Evolutionary conservation across 37 sponge, comb jelly and placozoan species (phyloP).

Genomic region (Chondrilla cf. caribensis): DNA sequence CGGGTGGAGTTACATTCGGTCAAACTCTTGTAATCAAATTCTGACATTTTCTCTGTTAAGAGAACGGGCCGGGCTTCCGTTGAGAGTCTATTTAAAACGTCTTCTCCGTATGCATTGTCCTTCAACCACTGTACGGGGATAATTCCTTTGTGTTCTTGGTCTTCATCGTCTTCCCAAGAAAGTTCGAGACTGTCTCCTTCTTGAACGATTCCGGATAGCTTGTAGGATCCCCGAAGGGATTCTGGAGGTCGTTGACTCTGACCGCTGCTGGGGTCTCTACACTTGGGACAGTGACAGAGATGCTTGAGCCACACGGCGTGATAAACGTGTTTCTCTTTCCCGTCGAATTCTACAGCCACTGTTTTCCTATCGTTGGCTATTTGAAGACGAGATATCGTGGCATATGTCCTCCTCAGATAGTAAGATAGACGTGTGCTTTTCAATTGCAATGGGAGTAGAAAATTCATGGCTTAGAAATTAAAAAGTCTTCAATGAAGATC

Average conservation of each 20-base stretch:
- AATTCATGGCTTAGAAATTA: no score
- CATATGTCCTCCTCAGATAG: no score
- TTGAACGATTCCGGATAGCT: neutral
- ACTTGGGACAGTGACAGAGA: neutral
- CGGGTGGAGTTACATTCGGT: neutral
- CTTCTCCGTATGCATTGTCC: neutral
- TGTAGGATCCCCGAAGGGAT: neutral
- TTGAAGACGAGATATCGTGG: no score
- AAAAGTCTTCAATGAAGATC: no score
- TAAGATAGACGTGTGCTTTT: no score
- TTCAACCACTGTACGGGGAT: neutral
- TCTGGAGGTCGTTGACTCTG: neutral
- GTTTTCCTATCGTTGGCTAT: no score
- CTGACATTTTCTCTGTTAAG: neutral
- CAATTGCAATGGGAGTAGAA: no score
- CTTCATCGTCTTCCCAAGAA: neutral
- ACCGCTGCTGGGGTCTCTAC: neutral
- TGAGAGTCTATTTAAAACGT: neutral
- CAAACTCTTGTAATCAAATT: neutral
- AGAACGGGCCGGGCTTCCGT: neutral
- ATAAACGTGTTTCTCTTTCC: no score
- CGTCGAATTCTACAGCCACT: no score
- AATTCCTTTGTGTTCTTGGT: neutral
- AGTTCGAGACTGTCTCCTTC: neutral
- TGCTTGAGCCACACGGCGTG: slow-evolving; percentile 9